Evolutionary conservation across 2,113 vertebrate genomes (phyloP).

Genomic region (Hemichromis elongatus): DNA sequence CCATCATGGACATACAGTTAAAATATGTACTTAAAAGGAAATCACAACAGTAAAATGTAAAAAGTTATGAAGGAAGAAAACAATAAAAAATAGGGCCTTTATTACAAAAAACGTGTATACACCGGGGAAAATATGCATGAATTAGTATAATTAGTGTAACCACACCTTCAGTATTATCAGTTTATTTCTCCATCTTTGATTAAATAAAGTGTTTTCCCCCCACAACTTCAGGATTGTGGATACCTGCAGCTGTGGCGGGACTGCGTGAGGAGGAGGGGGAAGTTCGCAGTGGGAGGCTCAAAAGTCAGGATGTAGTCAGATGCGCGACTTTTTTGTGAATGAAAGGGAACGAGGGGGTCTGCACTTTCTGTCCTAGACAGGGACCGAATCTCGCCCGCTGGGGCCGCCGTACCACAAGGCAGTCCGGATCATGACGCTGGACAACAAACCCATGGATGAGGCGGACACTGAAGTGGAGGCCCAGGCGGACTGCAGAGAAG

Average conservation of each 20-base stretch:
- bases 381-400: conserved; percentile 9
- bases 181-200: neutral
- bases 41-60: neutral
- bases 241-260: neutral
- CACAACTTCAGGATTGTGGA: neutral
- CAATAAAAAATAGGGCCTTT: neutral
- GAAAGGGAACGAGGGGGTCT: conserved; percentile 27
- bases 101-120: neutral
- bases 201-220: accelerated
- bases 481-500: neutral
- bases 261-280: conserved; percentile 3
- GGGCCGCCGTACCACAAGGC: conserved; percentile 27
- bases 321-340: conserved; percentile 43
- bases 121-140: neutral
- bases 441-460: conserved; percentile 49
- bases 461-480: conserved; percentile 52
- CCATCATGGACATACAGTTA: neutral
- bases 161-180: neutral
- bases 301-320: conserved; percentile 16
- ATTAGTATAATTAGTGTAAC: neutral
- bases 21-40: neutral
- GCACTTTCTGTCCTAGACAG: neutral
- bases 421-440: conserved; percentile 63
- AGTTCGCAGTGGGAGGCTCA: conserved; percentile 10
- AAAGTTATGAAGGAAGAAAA: accelerated